Conservation (phyloP, 2,888 invertebrate species). For the Orchesella flavescens region DNA sequence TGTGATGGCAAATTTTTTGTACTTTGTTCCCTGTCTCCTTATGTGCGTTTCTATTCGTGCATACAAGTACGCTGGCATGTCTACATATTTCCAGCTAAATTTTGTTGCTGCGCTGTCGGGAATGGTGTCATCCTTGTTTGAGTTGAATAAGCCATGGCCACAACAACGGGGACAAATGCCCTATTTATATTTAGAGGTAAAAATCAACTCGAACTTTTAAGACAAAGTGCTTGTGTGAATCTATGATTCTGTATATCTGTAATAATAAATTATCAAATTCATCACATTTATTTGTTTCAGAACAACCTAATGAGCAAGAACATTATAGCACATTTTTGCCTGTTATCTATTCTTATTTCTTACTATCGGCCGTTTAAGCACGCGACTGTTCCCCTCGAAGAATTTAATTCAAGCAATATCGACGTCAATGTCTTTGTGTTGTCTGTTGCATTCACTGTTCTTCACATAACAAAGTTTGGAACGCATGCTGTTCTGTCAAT, state of each 20-base stretch:
- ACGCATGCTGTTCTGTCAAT: slow-evolving; percentile 38
- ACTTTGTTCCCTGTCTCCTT: slow-evolving; percentile 48
- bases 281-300: slow-evolving; percentile 20
- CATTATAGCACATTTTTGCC: slow-evolving; percentile 26
- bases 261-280: too few relatives aligned
- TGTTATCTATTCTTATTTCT: slow-evolving; percentile 31
- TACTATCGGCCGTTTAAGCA: slow-evolving; percentile 35
- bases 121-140: slow-evolving; percentile 52
- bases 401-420: slow-evolving; percentile 43
- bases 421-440: slow-evolving; percentile 43
- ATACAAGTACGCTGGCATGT: slow-evolving; percentile 29
- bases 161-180: slow-evolving; percentile 37
- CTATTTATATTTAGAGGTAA: slow-evolving; percentile 46
- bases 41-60: slow-evolving; percentile 27
- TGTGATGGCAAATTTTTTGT: slow-evolving; percentile 28
- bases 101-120: slow-evolving; percentile 45
- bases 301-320: slow-evolving; percentile 53
- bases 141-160: slow-evolving; percentile 53
- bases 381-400: not conserved
- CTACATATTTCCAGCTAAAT: slow-evolving; percentile 37
- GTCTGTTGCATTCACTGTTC: slow-evolving; percentile 38
- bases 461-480: slow-evolving; percentile 45
- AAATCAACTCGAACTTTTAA: too few relatives aligned
- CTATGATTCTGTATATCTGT: too few relatives aligned
- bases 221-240: too few relatives aligned